Percentiles rank a stretch among this genome's conserved stretches.
Conservation (phyloP, 2,797 vertebrate genomes). For the Sciaenops ocellatus region DNA sequence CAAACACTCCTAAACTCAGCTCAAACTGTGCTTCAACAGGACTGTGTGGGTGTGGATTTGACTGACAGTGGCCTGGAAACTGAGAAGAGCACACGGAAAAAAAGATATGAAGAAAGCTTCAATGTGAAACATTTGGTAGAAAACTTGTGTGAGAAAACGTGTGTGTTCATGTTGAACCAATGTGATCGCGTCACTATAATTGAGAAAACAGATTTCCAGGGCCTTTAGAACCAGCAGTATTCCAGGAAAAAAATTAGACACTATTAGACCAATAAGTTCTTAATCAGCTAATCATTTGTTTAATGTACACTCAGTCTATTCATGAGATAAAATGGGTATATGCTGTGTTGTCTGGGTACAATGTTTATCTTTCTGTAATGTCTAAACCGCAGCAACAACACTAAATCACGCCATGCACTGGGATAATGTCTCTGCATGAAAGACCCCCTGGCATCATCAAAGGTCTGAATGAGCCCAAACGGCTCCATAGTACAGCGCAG, state of each 20-base stretch:
- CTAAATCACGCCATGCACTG: not conserved
- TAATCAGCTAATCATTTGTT: not conserved
- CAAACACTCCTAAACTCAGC: not conserved
- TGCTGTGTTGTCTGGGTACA: not conserved
- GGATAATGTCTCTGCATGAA: constrained; percentile 11
- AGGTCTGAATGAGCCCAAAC: constrained; percentile 55
- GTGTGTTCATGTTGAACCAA: not conserved
- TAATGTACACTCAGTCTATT: not conserved
- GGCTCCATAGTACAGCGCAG: constrained; percentile 39
- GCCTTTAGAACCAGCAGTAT: not conserved
- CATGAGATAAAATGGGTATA: not conserved
- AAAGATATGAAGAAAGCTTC: not conserved
- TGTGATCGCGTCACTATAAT: not conserved
- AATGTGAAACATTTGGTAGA: not conserved
- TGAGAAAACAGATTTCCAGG: not conserved
- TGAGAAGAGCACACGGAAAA: not conserved
- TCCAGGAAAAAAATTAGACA: not conserved
- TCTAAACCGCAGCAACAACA: constrained; percentile 10
- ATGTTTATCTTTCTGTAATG: constrained; percentile 4
- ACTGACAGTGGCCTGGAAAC: not conserved
- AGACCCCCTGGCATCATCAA: constrained; percentile 18
- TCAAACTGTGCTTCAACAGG: not conserved
- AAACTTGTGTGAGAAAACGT: too few species aligned
- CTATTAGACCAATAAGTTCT: not conserved
- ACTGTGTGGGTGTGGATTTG: constrained; percentile 1